Conservation (phyloP, 2,888 invertebrate species). For the Chrysotoxum bicinctum region DNA sequence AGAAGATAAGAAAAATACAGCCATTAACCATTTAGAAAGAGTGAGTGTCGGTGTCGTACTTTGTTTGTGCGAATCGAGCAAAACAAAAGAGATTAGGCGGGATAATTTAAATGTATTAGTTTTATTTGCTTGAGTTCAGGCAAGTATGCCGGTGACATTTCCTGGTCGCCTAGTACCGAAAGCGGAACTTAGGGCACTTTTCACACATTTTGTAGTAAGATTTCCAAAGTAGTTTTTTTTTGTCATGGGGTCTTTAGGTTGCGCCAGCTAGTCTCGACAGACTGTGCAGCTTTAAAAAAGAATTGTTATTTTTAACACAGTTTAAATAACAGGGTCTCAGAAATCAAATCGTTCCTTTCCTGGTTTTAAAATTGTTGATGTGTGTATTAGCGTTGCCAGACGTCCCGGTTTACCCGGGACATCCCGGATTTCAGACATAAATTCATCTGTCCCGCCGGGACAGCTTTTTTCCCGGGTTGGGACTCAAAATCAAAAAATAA, state of each 20-base stretch:
- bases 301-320: slow-evolving; percentile 9
- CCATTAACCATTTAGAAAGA: background rate
- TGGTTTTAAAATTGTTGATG: background rate
- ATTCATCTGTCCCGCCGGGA: too few species aligned
- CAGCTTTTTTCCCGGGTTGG: too few species aligned
- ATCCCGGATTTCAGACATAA: too few species aligned
- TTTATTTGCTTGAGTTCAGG: background rate
- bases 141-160: background rate
- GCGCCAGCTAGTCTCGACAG: background rate
- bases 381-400: too few species aligned
- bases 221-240: background rate
- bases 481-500: too few species aligned
- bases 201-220: slow-evolving; percentile 3
- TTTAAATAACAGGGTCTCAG: background rate
- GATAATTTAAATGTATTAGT: background rate
- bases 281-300: background rate
- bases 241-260: background rate
- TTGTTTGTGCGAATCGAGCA: background rate
- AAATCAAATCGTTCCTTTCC: background rate
- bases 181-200: slow-evolving; percentile 63
- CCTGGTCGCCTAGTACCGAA: slow-evolving; percentile 41
- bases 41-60: background rate
- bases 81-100: slow-evolving; percentile 7
- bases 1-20: background rate
- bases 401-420: too few species aligned